Evolutionary conservation across 2,113 vertebrate species (phyloP), one percentile per base, ranked within the genome.

Genomic region (Chaetodon trifascialis): DNA sequence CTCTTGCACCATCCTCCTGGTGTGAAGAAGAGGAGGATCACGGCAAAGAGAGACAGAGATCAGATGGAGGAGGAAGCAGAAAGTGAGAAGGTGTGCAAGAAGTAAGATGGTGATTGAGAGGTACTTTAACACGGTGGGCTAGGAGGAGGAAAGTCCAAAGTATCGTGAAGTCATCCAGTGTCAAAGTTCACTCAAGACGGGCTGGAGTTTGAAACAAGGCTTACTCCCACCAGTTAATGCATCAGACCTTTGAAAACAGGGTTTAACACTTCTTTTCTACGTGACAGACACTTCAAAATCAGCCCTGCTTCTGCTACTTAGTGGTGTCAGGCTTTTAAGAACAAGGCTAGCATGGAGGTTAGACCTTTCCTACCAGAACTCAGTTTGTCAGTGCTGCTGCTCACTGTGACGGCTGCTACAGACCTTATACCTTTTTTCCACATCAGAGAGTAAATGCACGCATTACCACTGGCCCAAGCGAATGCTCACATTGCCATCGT

Each of bases 251-350:
- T 75, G 69, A 69, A 83, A 83, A 79, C 56, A 60, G 78, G 52
- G 46, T 58, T 79, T 78, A 92, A 75, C 72, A 38, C 78, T 63
- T 84, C 44, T 75, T 86, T 80, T 79, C 60, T 38, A 62, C 69
- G 79, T 91, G 86, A 87, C 73, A 79, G 83, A 87, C 73, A 76
- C 71, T 89, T 85, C 82, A 74, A 89, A 90, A 86, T 90, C 86
- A 88, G 71, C 36, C 44, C 19, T 47, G 42, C 73, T 58, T 82
- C 63, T 56, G 63, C 84, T 85, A 42, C 83, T 93, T 88, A 84
- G 74, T 17, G 34, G 81, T 86, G 87, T 91, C 70, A 83, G 77
- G 78, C 86, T 86, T 88, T 85, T 85, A 78, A 79, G 84, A 91
- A 67, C 76, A 64, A 72, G 72, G 52, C 69, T 51, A 76, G 81